phyloP scores from a whole-genome alignment of 2,888 invertebrate species.

The Spatulosminthurus flaviceps region DNA sequence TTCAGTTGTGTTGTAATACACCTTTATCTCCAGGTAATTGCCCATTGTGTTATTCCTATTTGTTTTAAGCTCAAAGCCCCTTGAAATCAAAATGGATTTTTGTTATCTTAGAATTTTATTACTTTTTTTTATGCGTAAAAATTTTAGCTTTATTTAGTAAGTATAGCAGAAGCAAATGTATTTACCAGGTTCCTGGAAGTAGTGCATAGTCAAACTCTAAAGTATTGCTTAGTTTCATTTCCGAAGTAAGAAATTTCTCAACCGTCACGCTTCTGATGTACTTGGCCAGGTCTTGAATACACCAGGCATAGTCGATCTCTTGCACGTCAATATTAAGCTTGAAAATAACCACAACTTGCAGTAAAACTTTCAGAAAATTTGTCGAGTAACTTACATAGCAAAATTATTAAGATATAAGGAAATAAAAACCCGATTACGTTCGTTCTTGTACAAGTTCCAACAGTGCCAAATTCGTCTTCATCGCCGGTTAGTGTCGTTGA shows the following conservation, averaged over 20 bases:
- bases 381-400: not conserved
- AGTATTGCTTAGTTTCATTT: not conserved
- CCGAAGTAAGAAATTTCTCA: not conserved
- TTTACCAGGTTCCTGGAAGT: not conserved
- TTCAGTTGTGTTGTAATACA: no score
- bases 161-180: no score
- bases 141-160: no score
- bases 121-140: no score
- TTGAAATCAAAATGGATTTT: no score
- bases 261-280: not conserved
- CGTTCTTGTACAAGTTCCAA: not conserved
- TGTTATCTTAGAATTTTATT: no score
- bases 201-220: not conserved
- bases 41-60: no score
- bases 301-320: not conserved
- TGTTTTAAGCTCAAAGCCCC: no score
- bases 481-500: not conserved
- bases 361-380: not conserved
- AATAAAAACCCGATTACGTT: not conserved
- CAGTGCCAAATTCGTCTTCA: not conserved
- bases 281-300: not conserved
- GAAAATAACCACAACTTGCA: not conserved
- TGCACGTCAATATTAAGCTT: not conserved
- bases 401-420: not conserved
- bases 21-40: no score